These are phyloP conservation scores for Phoxinus phoxinus DNA, from an alignment of 2,113 vertebrate genomes.

Conservation along the genomic window DNA sequence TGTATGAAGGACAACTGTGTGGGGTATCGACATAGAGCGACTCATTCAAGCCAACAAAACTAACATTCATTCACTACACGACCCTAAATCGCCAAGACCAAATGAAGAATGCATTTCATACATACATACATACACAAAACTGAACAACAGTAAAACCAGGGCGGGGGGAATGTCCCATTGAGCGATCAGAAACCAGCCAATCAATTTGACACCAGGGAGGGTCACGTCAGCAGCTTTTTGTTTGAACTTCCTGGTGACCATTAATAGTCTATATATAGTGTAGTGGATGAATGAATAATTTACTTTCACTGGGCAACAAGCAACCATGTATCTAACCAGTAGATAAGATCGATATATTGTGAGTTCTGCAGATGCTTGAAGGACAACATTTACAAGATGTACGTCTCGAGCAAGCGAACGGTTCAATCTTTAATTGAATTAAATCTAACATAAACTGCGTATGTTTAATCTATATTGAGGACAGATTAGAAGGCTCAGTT, in stretches of 20 bases:
- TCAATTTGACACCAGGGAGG: conserved; percentile 39
- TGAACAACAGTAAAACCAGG: neutral
- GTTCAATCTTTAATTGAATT: neutral
- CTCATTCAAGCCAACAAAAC: conserved; percentile 32
- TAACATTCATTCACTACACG: conserved; percentile 11
- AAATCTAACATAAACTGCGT: neutral
- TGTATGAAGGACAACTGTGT: conserved; percentile 17
- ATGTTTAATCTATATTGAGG: neutral
- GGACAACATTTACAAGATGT: conserved; percentile 8
- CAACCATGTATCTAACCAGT: conserved; percentile 49
- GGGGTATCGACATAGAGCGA: neutral
- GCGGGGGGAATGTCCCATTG: neutral
- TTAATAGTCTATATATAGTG: conserved; percentile 62
- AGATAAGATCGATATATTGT: conserved; percentile 68
- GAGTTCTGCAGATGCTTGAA: conserved; percentile 3
- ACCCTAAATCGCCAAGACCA: neutral
- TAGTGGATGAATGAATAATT: conserved; percentile 70
- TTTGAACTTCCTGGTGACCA: conserved; percentile 60
- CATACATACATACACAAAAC: neutral
- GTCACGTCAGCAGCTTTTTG: conserved; percentile 24
- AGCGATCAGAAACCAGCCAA: conserved; percentile 19
- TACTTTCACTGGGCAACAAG: conserved; percentile 58
- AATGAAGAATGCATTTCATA: conserved; percentile 6
- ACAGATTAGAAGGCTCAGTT: neutral
- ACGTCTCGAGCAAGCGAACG: neutral